phyloP scores from a whole-genome alignment of 1,140 invertebrate genomes.

The Melanaphis sacchari region DNA sequence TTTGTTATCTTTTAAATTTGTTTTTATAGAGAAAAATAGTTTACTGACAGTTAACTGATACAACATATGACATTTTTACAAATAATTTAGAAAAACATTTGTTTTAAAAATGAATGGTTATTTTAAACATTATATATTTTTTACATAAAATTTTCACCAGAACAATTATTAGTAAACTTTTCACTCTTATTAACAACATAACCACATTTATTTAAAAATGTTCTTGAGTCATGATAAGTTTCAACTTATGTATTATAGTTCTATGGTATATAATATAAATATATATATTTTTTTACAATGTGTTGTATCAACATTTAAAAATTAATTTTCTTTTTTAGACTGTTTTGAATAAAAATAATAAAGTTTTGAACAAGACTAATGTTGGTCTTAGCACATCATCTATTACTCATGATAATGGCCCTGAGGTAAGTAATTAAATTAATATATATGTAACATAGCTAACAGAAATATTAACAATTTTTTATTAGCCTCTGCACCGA shows the following conservation, averaged over 20 bases:
- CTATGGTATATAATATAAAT: neutral
- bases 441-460: neutral
- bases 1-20: neutral
- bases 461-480: neutral
- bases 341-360: neutral
- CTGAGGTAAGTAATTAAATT: neutral
- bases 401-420: neutral
- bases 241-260: neutral
- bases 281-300: neutral
- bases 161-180: too few species aligned
- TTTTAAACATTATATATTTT: too few species aligned
- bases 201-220: too few species aligned
- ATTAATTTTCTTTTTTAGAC: neutral
- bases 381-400: neutral
- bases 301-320: neutral
- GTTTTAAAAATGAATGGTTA: too few species aligned
- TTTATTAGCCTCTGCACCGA: too few species aligned
- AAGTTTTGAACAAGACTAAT: neutral
- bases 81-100: too few species aligned
- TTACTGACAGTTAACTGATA: too few species aligned
- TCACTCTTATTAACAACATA: too few species aligned
- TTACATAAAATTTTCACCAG: too few species aligned
- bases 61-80: too few species aligned
- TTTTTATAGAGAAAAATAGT: too few species aligned
- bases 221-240: neutral